phyloP scores from a whole-genome alignment of 2,888 invertebrate genomes.

The Agrotis exclamationis region DNA sequence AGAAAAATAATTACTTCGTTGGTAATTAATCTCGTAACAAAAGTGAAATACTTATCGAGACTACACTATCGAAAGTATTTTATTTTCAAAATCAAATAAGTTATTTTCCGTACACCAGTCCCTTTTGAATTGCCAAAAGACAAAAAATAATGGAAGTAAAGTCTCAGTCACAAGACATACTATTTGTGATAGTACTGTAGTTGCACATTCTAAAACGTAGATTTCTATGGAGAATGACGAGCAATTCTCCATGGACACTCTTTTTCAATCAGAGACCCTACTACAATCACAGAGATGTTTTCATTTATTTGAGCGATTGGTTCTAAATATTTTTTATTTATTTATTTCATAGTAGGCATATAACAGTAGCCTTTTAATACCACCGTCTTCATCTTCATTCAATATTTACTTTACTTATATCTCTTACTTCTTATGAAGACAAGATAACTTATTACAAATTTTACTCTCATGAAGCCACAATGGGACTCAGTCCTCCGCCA shows the following conservation, averaged over 20 bases:
- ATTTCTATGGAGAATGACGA: too few species aligned
- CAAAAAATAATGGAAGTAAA: too few species aligned
- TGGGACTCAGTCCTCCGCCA: conserved; percentile 29
- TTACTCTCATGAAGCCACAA: conserved; percentile 15
- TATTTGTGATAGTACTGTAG: too few species aligned
- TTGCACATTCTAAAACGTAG: too few species aligned
- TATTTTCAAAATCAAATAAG: neutral
- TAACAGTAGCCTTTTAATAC: neutral
- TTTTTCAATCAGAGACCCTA: too few species aligned
- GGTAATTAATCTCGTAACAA: neutral
- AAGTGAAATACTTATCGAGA: neutral
- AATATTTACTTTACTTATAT: neutral
- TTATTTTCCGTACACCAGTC: neutral
- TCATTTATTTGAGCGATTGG: neutral
- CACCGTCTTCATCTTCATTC: neutral
- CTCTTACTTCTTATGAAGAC: neutral
- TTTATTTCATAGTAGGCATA: neutral
- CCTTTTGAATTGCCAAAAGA: too few species aligned
- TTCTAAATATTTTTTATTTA: neutral
- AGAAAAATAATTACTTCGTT: neutral
- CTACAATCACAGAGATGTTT: too few species aligned
- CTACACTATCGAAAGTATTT: neutral
- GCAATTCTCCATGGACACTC: too few species aligned
- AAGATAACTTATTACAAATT: neutral
- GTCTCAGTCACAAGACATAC: too few species aligned